These are phyloP conservation scores for Adrianichthys oophorus DNA, from an alignment of 2,797 vertebrate species.

Conservation along the genomic window DNA sequence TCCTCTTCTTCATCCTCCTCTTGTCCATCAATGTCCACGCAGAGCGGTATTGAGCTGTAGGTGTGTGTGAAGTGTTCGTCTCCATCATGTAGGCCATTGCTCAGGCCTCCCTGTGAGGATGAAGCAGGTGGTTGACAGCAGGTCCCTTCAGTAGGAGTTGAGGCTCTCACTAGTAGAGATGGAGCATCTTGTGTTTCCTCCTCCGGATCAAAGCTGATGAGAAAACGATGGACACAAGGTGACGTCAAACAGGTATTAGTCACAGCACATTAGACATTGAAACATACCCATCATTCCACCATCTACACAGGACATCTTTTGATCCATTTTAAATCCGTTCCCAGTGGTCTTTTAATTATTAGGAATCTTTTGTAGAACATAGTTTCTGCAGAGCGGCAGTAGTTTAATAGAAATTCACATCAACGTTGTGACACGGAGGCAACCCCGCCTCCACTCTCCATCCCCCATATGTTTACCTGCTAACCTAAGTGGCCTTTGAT, in stretches of 20 bases:
- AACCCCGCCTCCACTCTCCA: too few species aligned
- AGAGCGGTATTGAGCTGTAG: constrained; percentile 86
- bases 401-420: too few species aligned
- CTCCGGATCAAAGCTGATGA: constrained; percentile 84
- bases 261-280: constrained; percentile 33
- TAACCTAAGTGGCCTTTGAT: too few species aligned
- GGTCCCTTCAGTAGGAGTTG: constrained; percentile 84
- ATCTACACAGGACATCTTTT: constrained; percentile 29
- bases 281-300: constrained; percentile 16
- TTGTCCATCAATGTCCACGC: constrained; percentile 85
- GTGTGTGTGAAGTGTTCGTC: constrained; percentile 83
- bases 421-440: too few species aligned
- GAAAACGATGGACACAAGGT: constrained; percentile 30
- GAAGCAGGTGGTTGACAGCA: constrained; percentile 85
- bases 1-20: constrained; percentile 77
- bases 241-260: constrained; percentile 38
- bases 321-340: constrained; percentile 10
- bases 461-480: too few species aligned
- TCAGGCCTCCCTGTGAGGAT: constrained; percentile 81
- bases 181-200: constrained; percentile 68
- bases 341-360: too few species aligned
- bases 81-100: constrained; percentile 81
- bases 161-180: constrained; percentile 86
- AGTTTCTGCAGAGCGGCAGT: too few species aligned
- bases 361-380: too few species aligned